These are phyloP conservation scores for Acrocephalus kingi DNA, from an alignment of 2,113 vertebrate genomes.

Conservation along the genomic window DNA sequence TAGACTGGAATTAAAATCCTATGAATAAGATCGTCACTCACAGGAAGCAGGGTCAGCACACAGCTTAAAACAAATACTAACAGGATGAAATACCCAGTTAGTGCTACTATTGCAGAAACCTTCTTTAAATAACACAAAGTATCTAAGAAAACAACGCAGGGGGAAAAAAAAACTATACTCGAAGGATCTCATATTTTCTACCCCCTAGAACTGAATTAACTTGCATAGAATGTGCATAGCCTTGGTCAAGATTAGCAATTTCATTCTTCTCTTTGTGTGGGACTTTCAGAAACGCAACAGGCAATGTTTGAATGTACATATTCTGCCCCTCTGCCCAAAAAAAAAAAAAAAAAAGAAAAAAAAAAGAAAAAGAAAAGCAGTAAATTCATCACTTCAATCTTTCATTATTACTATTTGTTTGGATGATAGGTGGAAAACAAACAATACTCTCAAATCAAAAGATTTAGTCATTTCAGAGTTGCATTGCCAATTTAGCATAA, in stretches of 20 bases:
- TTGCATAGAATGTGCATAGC: neutral
- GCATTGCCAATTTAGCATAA: neutral
- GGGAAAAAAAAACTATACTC: fast-evolving
- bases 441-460: neutral
- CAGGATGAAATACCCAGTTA: neutral
- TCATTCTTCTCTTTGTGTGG: neutral
- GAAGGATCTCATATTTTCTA: neutral
- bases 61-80: neutral
- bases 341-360: neutral
- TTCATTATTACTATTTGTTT: neutral
- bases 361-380: too few species aligned
- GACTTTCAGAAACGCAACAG: neutral
- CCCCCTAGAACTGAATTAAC: neutral
- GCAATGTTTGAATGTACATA: neutral
- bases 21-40: neutral
- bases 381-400: neutral
- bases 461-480: neutral
- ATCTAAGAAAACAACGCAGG: neutral
- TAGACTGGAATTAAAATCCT: neutral
- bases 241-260: neutral
- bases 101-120: neutral
- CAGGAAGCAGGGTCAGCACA: neutral
- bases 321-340: too few species aligned
- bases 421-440: neutral
- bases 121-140: neutral